phyloP scores from a whole-genome alignment of 1,140 invertebrate genomes.

The Neodiprion fabricii region DNA sequence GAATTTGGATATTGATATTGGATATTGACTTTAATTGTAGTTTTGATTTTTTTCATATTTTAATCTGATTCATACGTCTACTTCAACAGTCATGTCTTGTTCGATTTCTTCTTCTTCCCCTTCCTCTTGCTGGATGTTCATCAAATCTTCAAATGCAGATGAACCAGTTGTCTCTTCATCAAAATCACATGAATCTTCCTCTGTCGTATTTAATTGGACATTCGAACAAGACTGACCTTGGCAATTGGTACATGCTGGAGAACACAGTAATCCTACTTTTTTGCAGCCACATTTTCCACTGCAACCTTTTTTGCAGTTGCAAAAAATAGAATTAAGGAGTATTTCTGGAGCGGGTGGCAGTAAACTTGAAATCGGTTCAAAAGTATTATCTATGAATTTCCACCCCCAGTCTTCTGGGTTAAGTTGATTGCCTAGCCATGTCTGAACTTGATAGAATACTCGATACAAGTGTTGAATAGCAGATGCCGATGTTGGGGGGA shows the following conservation, averaged over 20 bases:
- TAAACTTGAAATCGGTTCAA: slow-evolving; percentile 45
- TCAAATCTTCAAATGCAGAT: too few relatives aligned
- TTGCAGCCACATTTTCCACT: slow-evolving; percentile 37
- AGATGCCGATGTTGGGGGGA: slow-evolving; percentile 36
- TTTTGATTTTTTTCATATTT: too few relatives aligned
- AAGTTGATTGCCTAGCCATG: slow-evolving; percentile 50
- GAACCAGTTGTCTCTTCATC: too few relatives aligned
- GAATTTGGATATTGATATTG: too few relatives aligned
- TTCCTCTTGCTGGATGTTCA: too few relatives aligned
- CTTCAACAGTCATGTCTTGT: too few relatives aligned
- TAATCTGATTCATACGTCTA: too few relatives aligned
- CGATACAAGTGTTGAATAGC: slow-evolving; percentile 36
- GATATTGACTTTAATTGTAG: too few relatives aligned
- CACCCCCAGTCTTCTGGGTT: slow-evolving; percentile 43
- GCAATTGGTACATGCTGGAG: slow-evolving; percentile 31
- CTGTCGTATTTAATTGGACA: too few relatives aligned
- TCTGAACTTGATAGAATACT: slow-evolving; percentile 56
- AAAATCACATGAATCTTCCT: too few relatives aligned
- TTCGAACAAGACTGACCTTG: too few relatives aligned
- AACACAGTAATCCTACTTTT: slow-evolving; percentile 42
- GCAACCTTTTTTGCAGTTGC: slow-evolving; percentile 37
- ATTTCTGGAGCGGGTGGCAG: neutral
- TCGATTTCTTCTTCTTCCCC: too few relatives aligned
- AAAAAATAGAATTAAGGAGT: slow-evolving; percentile 39
- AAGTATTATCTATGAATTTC: slow-evolving; percentile 30